Conservation (phyloP, 2,888 invertebrate species). For the Apoda limacodes region DNA sequence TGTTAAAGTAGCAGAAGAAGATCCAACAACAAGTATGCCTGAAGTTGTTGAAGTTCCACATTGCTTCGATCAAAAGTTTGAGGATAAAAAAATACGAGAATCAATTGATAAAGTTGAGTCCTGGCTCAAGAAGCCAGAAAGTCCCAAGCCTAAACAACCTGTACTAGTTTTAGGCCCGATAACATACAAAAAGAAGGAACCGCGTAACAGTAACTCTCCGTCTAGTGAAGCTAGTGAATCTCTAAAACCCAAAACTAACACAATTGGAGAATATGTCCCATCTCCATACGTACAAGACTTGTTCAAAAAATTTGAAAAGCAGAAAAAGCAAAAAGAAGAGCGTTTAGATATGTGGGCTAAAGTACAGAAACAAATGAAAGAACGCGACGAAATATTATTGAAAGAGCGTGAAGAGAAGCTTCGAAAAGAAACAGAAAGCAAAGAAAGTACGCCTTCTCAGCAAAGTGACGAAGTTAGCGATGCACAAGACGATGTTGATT, state of each 20-base stretch:
- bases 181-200: constrained; percentile 20
- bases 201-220: constrained; percentile 7
- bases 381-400: constrained; percentile 17
- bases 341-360: constrained; percentile 17
- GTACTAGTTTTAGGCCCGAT: constrained; percentile 19
- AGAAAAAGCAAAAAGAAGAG: constrained; percentile 5
- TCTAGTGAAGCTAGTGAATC: constrained; percentile 7
- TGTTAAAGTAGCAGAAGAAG: constrained; percentile 1
- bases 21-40: background rate
- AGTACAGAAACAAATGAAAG: constrained; percentile 16
- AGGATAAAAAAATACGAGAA: constrained; percentile 9
- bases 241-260: constrained; percentile 5
- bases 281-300: constrained; percentile 19
- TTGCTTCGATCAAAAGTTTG: background rate
- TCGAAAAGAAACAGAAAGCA: too few species aligned
- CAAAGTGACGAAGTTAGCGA: constrained; percentile 1
- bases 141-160: constrained; percentile 3
- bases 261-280: constrained; percentile 12
- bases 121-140: constrained; percentile 19
- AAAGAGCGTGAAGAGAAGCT: background rate
- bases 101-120: constrained; percentile 23
- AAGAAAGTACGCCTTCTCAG: background rate
- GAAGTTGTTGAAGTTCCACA: too few species aligned
- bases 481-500: constrained; percentile 5
- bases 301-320: constrained; percentile 14